Base-by-base conservation (phyloP, 2,113 vertebrate genomes). In the Leptocoma aspasia region DNA sequence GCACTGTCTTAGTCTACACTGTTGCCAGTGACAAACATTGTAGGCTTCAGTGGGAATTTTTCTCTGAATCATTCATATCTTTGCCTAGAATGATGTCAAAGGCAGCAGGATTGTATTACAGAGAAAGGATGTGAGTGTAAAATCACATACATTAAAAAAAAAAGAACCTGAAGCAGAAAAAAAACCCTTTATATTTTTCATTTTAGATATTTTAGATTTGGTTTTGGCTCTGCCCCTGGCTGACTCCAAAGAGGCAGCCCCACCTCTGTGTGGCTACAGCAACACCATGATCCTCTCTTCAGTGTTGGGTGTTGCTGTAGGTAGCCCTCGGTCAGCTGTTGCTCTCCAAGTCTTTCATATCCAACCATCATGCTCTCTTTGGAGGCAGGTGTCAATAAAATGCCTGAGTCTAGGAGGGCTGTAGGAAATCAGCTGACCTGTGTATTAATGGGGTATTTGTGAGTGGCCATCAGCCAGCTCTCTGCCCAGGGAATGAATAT, bases 281-380 rank as follows among this genome's bases (percentile, higher is more conserved):
- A 63, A 57, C 30, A 64, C 9, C 9, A 33, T 3, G 8, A 63
- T 33, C 8, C 33, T 53, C 23, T 27, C 24, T 28, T 15, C 23
- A 13, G 2, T 3, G 21, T 17, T 12, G 33, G 9, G 9, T 4
- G 10, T 13, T 77, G 53, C n/a, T 49, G 37, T 8, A 33, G 23
- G 28, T 6, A 59, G 19, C 49, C 35, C 18, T 59, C 0, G 0
- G 13, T 13, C 42, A 10, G 30, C 2, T 44, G 17, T 3, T 45
- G n/a, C 53, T 82, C 37, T 71, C 61, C 21, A 24, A 53, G 42
- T 50, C 33, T 79, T 82, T 42, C 31, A 47, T 15, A n/a, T 35
- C 39, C 56, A 71, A 2, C 22, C 24, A 45, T 41, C 41, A 52
- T 3, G 5, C 37, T 37, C 6, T 1, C 22, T 45, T 70, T 9